These are phyloP conservation scores for Thera obeliscata DNA, from an alignment of 2,888 invertebrate genomes.

Conservation along the genomic window DNA sequence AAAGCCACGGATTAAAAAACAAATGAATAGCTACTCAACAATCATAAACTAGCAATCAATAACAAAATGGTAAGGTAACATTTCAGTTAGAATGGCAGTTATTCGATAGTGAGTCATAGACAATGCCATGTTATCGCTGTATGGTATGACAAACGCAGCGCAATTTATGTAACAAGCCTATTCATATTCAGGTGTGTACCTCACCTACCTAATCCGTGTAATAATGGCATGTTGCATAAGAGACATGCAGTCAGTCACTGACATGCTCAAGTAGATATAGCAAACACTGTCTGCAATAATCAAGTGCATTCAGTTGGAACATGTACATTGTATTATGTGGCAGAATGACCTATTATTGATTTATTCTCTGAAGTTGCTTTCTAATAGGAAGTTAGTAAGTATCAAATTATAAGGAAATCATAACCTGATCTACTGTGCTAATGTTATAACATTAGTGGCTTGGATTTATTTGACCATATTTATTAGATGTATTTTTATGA, in stretches of 20 bases:
- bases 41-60: no score
- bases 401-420: constrained; percentile 20
- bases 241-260: neutral
- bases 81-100: neutral
- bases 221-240: neutral
- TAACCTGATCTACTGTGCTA: neutral
- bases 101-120: neutral
- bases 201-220: neutral
- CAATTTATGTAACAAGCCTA: no score
- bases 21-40: no score
- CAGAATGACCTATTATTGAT: constrained; percentile 9
- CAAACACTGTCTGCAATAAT: constrained; percentile 12
- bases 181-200: neutral
- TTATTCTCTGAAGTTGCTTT: constrained; percentile 21
- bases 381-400: constrained; percentile 21
- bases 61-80: no score
- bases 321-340: constrained; percentile 13
- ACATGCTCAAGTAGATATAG: neutral
- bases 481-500: no score
- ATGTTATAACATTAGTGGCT: neutral
- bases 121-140: neutral
- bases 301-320: constrained; percentile 21
- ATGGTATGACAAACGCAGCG: neutral
- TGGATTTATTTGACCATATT: no score
- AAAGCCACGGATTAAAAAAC: no score